Evolutionary conservation across 2,113 vertebrate genomes (phyloP).

Genomic region (Otus sunia): DNA sequence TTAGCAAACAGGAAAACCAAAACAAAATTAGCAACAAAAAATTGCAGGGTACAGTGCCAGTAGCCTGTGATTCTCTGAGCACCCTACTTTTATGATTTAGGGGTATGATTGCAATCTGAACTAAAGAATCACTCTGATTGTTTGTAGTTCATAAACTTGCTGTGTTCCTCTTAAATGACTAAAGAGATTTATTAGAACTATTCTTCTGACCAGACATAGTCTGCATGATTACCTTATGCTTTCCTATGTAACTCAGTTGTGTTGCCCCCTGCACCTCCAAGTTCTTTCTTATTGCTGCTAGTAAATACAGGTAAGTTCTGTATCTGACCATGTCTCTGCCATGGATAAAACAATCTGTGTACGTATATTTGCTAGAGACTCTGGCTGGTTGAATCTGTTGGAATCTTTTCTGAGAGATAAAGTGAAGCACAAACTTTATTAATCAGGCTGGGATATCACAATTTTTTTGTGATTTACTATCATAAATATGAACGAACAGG

Average conservation of each 20-base stretch:
- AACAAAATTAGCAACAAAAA: not conserved
- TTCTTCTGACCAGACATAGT: not conserved
- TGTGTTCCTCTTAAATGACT: not conserved
- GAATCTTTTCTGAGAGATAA: not conserved
- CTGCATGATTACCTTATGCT: not conserved
- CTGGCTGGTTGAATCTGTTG: not conserved
- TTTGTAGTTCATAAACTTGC: not conserved
- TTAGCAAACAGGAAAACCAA: not conserved
- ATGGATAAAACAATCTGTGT: not conserved
- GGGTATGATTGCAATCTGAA: not conserved
- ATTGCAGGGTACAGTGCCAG: not conserved
- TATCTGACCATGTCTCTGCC: not conserved
- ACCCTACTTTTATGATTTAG: not conserved
- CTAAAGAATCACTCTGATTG: not conserved
- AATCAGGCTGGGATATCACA: not conserved
- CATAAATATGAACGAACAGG: constrained; percentile 10
- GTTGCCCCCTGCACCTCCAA: not conserved
- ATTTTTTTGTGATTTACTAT: too few species aligned
- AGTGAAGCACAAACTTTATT: not conserved
- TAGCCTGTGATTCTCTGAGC: not conserved
- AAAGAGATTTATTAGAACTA: not conserved
- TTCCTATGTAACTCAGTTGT: not conserved
- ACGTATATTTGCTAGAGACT: not conserved
- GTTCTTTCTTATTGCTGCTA: not conserved
- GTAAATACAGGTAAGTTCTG: not conserved